Conservation (phyloP, 2,888 invertebrate species). For the Drosophila atripex region DNA sequence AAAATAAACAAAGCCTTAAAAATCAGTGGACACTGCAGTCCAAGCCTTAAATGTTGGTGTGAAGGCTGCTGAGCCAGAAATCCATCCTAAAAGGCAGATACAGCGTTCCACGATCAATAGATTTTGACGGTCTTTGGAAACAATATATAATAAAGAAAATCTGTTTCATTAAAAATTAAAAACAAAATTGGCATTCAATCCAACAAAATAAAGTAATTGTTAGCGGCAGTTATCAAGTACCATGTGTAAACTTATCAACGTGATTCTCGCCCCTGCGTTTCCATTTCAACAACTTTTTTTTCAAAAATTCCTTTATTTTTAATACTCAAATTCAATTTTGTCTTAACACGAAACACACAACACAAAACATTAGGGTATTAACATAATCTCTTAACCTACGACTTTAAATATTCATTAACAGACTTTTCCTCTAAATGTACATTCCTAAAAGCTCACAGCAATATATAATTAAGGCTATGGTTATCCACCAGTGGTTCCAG, state of each 20-base stretch:
- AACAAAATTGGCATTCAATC: no score
- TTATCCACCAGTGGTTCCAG: conserved; percentile 41
- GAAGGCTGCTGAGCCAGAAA: conserved; percentile 12
- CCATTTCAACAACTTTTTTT: not conserved
- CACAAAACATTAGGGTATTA: not conserved
- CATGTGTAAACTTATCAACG: no score
- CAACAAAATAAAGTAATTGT: no score
- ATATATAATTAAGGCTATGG: not conserved
- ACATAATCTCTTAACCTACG: no score
- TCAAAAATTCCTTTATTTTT: not conserved
- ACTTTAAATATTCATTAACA: not conserved
- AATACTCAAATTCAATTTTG: not conserved
- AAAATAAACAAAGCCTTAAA: not conserved
- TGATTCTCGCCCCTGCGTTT: no score
- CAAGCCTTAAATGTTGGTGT: conserved; percentile 30
- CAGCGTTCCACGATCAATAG: no score
- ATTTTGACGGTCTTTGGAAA: no score
- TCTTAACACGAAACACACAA: not conserved
- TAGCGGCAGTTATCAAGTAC: no score
- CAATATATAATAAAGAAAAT: no score
- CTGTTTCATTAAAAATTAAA: no score
- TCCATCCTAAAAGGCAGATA: not conserved
- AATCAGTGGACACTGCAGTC: conserved; percentile 20
- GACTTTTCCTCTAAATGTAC: not conserved
- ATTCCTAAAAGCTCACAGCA: not conserved